Evolutionary conservation across 1,140 invertebrate genomes (phyloP), one percentile per base, ranked within the genome.

Genomic region (Lucilia sericata): DNA sequence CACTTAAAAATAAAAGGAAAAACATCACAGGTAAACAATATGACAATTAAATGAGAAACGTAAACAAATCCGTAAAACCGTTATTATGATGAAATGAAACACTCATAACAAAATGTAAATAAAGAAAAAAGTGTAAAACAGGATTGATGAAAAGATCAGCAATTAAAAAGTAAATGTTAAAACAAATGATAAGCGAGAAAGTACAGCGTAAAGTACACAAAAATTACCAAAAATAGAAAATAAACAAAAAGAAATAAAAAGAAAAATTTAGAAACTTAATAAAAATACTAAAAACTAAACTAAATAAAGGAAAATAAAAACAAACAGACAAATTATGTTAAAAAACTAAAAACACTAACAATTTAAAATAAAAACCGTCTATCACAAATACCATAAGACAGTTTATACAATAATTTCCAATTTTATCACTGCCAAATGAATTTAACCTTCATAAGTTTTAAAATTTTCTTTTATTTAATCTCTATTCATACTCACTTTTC

Each of bases 401-500:
- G n/a, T n/a, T n/a, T n/a, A n/a, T n/a, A n/a, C n/a, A n/a, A n/a
- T 30, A 30, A 30, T 30, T 30, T 30, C 25, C 25, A 30, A 60
- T 60, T 7, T 60, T 60, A 17, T 60, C 14, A 42, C 42, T 8
- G 42, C 42, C 25, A 30, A 30, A 30, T 30, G 25, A 30, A 30
- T 30, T 30, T 30, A 30, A 30, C 25, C 25, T 42, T 42, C 10
- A 42, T 42, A 8, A 42, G 25, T 30, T 42, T 10, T 42, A 3
- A 8, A 42, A 42, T 42, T 2, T 42, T 42, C 49, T 10, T 65
- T 55, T 21, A 5, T 9, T 19, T 47, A 51, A 49, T 25, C 13
- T 9, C 10, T 10, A 2, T 55, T 55, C 3, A 55, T 55, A 30
- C 86, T 87, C 74, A 91, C 90, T 87, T 91, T 91, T 70, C 89